Percentiles rank a stretch among this genome's conserved stretches.
Conservation (phyloP, 2,888 invertebrate species). For the Oscheius sp. region DNA sequence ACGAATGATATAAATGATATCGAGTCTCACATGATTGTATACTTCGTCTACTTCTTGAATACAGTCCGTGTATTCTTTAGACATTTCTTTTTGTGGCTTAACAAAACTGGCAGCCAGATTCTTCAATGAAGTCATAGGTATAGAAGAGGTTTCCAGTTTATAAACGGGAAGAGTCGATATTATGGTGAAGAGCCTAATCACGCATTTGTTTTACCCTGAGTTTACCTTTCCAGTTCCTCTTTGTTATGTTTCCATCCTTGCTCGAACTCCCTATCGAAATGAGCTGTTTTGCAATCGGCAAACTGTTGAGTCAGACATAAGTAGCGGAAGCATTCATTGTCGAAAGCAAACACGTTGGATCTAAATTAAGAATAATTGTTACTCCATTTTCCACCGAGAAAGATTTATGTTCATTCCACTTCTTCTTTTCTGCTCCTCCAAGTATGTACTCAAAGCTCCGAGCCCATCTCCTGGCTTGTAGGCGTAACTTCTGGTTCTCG, state of each 20-base stretch:
- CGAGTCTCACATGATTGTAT: neutral
- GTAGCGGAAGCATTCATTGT: conserved; percentile 23
- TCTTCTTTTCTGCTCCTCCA: neutral
- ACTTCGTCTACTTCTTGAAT: neutral
- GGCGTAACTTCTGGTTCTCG: conserved; percentile 33
- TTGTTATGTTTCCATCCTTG: neutral
- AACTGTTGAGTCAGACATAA: neutral
- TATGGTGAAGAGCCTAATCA: neutral
- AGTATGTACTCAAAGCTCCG: neutral
- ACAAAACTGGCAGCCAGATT: neutral
- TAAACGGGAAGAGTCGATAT: neutral
- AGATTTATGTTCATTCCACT: neutral
- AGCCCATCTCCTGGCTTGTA: neutral
- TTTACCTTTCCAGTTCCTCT: neutral
- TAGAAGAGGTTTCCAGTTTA: neutral
- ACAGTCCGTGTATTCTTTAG: neutral
- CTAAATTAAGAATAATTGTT: neutral
- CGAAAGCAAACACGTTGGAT: neutral
- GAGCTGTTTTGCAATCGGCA: neutral
- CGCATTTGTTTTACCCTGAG: too few species aligned
- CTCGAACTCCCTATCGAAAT: neutral
- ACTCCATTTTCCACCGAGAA: neutral
- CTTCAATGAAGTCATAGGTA: too few species aligned
- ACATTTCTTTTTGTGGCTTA: neutral
- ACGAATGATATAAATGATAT: too few species aligned